phyloP scores from a whole-genome alignment of 2,797 vertebrate genomes.

The Gouania willdenowi region DNA sequence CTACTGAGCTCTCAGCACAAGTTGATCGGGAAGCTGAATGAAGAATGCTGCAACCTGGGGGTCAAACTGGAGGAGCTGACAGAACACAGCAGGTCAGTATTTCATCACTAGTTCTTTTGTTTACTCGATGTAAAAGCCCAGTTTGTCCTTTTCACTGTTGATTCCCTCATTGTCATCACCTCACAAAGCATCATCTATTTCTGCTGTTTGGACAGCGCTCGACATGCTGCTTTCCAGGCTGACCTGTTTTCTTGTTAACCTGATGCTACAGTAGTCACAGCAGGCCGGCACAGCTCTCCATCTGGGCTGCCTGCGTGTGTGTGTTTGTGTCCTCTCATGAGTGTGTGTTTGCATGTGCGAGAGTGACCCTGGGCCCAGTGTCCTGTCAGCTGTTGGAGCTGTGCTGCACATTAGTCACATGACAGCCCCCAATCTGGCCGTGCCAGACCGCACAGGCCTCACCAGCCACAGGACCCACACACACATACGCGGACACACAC shows the following conservation, averaged over 20 bases:
- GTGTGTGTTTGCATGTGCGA: constrained; percentile 30
- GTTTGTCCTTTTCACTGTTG: constrained; percentile 2
- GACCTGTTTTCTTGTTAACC: constrained; percentile 76
- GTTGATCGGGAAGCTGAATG: constrained; percentile 85
- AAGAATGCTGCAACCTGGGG: constrained; percentile 81
- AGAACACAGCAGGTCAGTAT: constrained; percentile 78
- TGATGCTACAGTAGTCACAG: constrained; percentile 74
- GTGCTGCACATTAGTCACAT: constrained; percentile 81
- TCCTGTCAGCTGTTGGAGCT: constrained; percentile 81
- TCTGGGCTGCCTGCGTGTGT: constrained; percentile 53
- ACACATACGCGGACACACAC: constrained; percentile 17
- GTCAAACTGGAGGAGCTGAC: constrained; percentile 79
- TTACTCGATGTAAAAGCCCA: neutral
- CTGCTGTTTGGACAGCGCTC: constrained; percentile 49
- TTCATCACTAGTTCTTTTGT: neutral
- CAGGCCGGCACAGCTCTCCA: constrained; percentile 66
- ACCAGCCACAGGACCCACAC: constrained; percentile 40
- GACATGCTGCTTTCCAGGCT: constrained; percentile 56
- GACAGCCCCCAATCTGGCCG: constrained; percentile 79
- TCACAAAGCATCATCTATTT: constrained; percentile 36
- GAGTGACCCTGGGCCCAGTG: constrained; percentile 74
- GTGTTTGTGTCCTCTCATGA: constrained; percentile 9
- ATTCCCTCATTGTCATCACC: constrained; percentile 30
- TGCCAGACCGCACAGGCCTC: constrained; percentile 66
- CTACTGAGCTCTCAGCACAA: constrained; percentile 87